Conservation (phyloP, 2,888 invertebrate species). For the Cynaeus angustus region DNA sequence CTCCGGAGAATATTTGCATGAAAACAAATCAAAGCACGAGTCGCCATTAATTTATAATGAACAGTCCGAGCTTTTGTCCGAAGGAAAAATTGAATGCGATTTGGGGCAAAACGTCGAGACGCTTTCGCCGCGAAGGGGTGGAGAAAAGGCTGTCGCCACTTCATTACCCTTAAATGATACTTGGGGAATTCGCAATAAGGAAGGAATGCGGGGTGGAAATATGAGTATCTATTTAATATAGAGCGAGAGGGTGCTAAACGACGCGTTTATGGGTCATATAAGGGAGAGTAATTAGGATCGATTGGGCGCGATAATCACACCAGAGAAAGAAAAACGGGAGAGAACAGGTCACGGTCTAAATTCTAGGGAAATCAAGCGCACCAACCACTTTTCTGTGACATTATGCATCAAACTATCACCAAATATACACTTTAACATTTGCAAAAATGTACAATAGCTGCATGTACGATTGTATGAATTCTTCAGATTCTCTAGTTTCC, state of each 20-base stretch:
- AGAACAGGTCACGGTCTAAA: no score
- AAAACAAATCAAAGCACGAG: slow-evolving; percentile 55
- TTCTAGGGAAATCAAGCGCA: no score
- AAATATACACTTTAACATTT: no score
- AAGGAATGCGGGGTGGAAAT: slow-evolving; percentile 70
- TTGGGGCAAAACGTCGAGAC: slow-evolving; percentile 32
- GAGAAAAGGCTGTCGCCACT: slow-evolving; percentile 65
- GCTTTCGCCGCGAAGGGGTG: slow-evolving; percentile 33
- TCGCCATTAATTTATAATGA: slow-evolving; percentile 54
- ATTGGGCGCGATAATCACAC: slow-evolving; percentile 43
- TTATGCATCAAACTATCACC: no score
- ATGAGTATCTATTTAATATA: slow-evolving; percentile 71
- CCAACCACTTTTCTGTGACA: no score
- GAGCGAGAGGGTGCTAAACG: slow-evolving; percentile 56
- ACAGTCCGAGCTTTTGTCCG: slow-evolving; percentile 31
- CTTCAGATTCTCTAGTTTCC: no score
- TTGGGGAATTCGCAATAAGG: slow-evolving; percentile 73
- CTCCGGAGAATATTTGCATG: slow-evolving; percentile 51
- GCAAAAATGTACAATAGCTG: no score
- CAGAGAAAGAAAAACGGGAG: no score
- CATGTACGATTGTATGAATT: no score
- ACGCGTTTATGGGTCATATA: slow-evolving; percentile 61
- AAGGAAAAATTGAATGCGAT: slow-evolving; percentile 15
- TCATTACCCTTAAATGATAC: slow-evolving; percentile 70
- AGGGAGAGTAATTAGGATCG: slow-evolving; percentile 47